Base-by-base conservation (phyloP, 2,888 invertebrate genomes). In the Yponomeuta evonymella region DNA sequence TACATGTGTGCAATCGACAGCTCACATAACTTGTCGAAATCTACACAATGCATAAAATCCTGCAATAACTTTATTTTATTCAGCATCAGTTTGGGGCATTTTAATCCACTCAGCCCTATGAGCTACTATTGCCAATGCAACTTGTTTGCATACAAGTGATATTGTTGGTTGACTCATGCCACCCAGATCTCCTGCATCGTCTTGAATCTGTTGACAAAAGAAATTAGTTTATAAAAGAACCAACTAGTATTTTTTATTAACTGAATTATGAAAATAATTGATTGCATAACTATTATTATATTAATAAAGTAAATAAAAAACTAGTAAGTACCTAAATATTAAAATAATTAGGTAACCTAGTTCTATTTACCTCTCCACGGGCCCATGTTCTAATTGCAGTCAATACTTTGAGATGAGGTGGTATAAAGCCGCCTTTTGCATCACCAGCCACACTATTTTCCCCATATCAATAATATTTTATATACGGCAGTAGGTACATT, bases 1-100 rank as follows among this genome's bases (percentile, higher is more conserved):
- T 23, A 75, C 73, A 51, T 75, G 75, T 30, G 73, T 74, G 64
- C 73, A 70, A 63, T 73, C 71, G 29, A 73, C 72, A 23, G 71
- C 69, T 9, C 74, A 72, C 8, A 73, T 63, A 2, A 72, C 72
- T 65, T 65, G 48, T 33, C 48, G 63, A 65, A 74, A 72, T 2
- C 71, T 36, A 23, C 43, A 11, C 11, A 72, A 48, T 51, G 12
- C 29, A 11, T 51, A 30, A 62, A 72, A 72, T 30, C 67, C 63
- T 30, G 36, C 11, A 10, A 67, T 67, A 43, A 43, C 43, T 15
- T 67, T 29, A 12, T 33, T 36, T 36, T 70, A 63, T 29, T 72
- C 62, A n/a, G 33, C 8, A 12, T 36, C 62, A 65, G 65, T 51
- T 15, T n/a, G 4, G 11, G 72, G 72, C 72, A 72, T 70, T 33